These are phyloP conservation scores for Psix sp. DNA, from an alignment of 1,140 invertebrate species.

Conservation along the genomic window DNA sequence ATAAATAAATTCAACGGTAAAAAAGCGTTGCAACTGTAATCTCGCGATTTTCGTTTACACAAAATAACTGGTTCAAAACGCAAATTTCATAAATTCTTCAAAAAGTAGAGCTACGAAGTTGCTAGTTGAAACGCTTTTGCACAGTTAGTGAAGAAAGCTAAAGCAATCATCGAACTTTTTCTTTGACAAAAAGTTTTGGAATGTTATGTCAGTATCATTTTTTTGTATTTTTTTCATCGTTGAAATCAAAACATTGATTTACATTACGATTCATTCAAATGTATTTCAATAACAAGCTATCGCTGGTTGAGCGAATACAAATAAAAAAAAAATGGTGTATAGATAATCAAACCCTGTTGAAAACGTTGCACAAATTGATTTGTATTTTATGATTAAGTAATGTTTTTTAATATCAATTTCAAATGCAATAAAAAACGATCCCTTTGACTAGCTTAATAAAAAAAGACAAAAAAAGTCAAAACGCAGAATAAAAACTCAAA, in stretches of 20 bases:
- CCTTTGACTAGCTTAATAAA: slow-evolving; percentile 36
- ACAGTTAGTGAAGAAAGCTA: not conserved
- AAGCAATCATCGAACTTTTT: slow-evolving; percentile 24
- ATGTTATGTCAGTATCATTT: no score
- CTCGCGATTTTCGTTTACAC: not conserved
- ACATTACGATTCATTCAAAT: no score
- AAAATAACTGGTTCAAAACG: no score
- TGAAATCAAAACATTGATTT: not conserved
- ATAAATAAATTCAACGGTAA: no score
- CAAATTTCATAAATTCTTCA: not conserved
- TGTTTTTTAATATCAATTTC: slow-evolving; percentile 2
- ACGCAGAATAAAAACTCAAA: slow-evolving; percentile 23
- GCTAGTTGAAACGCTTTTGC: not conserved
- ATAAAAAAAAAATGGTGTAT: not conserved
- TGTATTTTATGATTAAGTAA: not conserved
- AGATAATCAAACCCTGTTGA: slow-evolving; percentile 38
- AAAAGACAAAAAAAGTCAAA: slow-evolving; percentile 13
- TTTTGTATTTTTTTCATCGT: no score
- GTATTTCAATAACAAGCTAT: no score
- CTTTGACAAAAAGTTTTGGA: not conserved
- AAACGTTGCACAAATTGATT: slow-evolving; percentile 12
- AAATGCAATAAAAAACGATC: slow-evolving; percentile 10
- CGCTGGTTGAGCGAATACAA: no score
- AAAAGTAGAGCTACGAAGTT: no score
- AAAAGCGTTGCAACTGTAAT: no score